Evolutionary conservation across 2,888 invertebrate species (phyloP).

Genomic region (Melanotus villosus): DNA sequence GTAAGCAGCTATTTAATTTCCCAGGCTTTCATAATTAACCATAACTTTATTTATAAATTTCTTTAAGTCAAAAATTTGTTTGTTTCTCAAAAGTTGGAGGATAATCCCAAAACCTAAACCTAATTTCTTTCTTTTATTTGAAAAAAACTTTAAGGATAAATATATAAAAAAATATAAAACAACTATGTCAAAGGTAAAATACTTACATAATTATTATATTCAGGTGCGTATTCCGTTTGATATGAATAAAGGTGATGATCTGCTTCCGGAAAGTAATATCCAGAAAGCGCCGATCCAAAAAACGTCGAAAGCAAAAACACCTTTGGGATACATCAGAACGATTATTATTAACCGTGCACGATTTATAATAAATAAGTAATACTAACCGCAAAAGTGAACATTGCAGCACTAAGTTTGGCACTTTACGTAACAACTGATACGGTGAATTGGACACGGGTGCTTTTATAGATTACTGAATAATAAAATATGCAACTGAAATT

Average conservation of each 20-base stretch:
- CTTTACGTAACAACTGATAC: conserved; percentile 51
- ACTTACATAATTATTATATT: conserved; percentile 64
- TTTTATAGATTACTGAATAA: conserved; percentile 54
- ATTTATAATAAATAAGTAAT: conserved; percentile 34
- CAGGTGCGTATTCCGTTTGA: conserved; percentile 58
- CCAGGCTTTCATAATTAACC: no score
- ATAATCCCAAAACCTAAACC: no score
- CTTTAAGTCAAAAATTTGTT: no score
- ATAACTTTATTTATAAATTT: no score
- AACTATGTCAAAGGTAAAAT: no score
- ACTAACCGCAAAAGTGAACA: conserved; percentile 56
- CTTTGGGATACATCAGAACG: conserved; percentile 5
- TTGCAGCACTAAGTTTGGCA: conserved; percentile 35
- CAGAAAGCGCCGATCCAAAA: not conserved
- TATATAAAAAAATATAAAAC: no score
- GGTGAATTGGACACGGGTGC: conserved; percentile 45
- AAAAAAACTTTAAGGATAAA: no score
- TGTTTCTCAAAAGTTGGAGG: no score
- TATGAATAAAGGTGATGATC: conserved; percentile 52
- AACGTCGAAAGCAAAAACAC: conserved; percentile 12
- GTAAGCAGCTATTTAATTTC: no score
- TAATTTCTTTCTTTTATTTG: no score
- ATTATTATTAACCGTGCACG: not conserved
- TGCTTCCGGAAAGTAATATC: conserved; percentile 12
- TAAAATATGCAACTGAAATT: conserved; percentile 52